Percentiles rank a stretch among this genome's conserved stretches.
These are phyloP conservation scores for Eunapius fragilis DNA, from an alignment of 37 sponge, comb jelly and placozoan species.

Conservation along the genomic window DNA sequence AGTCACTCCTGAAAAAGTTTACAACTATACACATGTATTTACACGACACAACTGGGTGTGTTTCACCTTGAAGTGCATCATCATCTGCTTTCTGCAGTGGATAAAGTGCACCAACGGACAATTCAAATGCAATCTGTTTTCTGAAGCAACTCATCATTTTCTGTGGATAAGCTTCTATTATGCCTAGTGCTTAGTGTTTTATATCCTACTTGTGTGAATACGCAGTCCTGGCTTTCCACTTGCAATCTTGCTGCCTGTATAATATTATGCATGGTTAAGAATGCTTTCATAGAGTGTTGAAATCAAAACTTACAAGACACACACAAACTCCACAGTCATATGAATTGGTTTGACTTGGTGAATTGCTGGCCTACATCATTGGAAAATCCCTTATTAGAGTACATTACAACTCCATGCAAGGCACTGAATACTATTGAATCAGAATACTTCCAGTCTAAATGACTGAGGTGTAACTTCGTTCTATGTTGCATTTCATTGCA, in stretches of 20 bases:
- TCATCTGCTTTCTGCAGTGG: background rate
- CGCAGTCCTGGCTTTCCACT: background rate
- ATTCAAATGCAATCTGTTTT: background rate
- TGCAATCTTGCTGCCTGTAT: background rate
- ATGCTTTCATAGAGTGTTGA: background rate
- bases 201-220: background rate
- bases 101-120: background rate
- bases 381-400: background rate
- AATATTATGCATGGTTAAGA: background rate
- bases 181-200: background rate
- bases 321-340: background rate
- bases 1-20: background rate
- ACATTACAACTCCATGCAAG: background rate
- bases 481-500: background rate
- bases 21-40: background rate
- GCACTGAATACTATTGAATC: background rate
- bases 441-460: background rate
- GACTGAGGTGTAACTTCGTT: background rate
- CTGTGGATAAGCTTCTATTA: background rate
- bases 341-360: background rate
- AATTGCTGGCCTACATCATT: background rate
- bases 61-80: background rate
- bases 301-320: background rate
- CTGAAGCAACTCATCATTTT: background rate
- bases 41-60: background rate